These are phyloP conservation scores for Drosophila ananassae DNA, from an alignment of 1,140 invertebrate species.

Conservation along the genomic window DNA sequence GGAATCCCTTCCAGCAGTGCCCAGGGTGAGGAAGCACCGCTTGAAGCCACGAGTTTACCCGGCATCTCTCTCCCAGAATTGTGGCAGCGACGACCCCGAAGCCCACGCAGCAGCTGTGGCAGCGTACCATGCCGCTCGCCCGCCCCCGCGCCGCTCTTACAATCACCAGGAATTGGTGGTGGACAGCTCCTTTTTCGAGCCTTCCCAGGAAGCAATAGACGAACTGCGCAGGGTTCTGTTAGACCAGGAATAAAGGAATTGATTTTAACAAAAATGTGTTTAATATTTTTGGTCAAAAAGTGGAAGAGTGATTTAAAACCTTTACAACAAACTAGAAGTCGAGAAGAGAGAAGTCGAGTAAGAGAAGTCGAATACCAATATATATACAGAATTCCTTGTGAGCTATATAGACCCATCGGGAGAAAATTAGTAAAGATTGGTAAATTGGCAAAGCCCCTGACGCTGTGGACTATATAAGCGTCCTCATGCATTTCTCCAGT, in stretches of 20 bases:
- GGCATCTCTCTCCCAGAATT: constrained; percentile 2
- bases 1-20: constrained; percentile 1
- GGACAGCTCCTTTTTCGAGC: constrained; percentile 44
- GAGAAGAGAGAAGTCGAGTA: too few relatives aligned
- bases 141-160: constrained; percentile 34
- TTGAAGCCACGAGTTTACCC: constrained; percentile 20
- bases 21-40: constrained; percentile 1
- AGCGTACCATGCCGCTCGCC: constrained; percentile 30
- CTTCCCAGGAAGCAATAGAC: constrained; percentile 22
- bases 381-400: too few relatives aligned
- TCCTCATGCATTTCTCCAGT: too few relatives aligned
- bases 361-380: too few relatives aligned
- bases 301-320: too few relatives aligned
- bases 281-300: constrained; percentile 1
- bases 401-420: too few relatives aligned
- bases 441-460: too few relatives aligned
- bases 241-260: constrained; percentile 31
- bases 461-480: too few relatives aligned
- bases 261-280: neutral
- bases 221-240: constrained; percentile 36
- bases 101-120: constrained; percentile 6
- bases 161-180: constrained; percentile 34
- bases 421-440: too few relatives aligned
- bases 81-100: constrained; percentile 7
- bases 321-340: too few relatives aligned